These are phyloP conservation scores for Ramphastos sulfuratus DNA, from an alignment of 2,113 vertebrate genomes.

Conservation along the genomic window DNA sequence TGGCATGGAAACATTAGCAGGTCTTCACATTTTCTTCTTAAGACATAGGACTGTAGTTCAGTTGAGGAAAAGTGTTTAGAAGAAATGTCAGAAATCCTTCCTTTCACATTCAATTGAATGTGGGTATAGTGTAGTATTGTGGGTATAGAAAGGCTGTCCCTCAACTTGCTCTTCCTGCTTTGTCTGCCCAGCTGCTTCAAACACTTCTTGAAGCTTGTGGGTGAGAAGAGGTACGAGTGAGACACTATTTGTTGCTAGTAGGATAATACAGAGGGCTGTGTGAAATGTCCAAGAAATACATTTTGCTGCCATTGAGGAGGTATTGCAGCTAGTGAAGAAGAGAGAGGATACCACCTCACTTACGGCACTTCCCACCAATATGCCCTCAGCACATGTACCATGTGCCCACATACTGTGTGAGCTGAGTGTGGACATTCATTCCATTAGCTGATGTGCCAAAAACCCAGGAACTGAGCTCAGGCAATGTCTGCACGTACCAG, in stretches of 20 bases:
- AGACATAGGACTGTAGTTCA: not conserved
- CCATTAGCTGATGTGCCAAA: not conserved
- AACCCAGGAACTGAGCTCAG: not conserved
- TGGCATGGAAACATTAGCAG: not conserved
- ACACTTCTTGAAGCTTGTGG: not conserved
- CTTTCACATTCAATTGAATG: not conserved
- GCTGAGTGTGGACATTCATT: not conserved
- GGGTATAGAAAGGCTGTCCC: not conserved
- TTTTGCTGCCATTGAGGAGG: not conserved
- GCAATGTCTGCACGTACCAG: no score
- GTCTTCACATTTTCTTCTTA: not conserved
- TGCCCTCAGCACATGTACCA: not conserved
- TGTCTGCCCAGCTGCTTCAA: not conserved
- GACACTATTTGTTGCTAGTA: not conserved
- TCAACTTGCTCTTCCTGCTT: not conserved
- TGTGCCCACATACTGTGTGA: fast-evolving
- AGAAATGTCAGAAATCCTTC: not conserved
- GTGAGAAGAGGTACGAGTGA: not conserved
- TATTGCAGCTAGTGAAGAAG: not conserved
- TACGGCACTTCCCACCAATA: not conserved
- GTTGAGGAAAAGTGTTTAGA: not conserved
- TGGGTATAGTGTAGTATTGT: not conserved
- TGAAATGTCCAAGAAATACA: not conserved
- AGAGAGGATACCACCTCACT: not conserved
- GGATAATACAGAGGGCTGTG: not conserved